Evolutionary conservation across 1,140 invertebrate genomes (phyloP).

Genomic region (Zophobas atratus): DNA sequence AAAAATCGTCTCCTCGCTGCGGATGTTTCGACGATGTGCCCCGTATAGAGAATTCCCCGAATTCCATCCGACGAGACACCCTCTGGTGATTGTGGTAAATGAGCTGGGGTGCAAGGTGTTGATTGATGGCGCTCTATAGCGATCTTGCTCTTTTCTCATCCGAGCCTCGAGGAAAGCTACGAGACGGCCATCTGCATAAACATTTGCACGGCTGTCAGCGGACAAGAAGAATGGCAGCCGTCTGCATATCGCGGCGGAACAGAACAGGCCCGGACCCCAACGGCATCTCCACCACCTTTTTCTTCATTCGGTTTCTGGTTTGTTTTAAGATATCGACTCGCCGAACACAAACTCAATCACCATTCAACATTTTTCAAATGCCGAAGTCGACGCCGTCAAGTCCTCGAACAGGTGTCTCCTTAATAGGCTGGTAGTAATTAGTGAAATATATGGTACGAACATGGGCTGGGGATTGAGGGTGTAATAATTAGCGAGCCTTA

Average conservation of each 20-base stretch:
- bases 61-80: slow-evolving; percentile 23
- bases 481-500: too few relatives aligned
- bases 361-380: slow-evolving; percentile 19
- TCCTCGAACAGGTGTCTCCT: slow-evolving; percentile 23
- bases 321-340: slow-evolving; percentile 16
- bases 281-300: slow-evolving; percentile 32
- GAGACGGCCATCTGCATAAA: slow-evolving; percentile 61
- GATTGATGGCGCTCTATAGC: slow-evolving; percentile 53
- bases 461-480: not conserved
- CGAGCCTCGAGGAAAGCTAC: slow-evolving; percentile 47
- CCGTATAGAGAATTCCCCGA: slow-evolving; percentile 27
- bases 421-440: slow-evolving; percentile 24
- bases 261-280: slow-evolving; percentile 47
- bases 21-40: slow-evolving; percentile 4
- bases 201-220: slow-evolving; percentile 62
- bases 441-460: slow-evolving; percentile 20
- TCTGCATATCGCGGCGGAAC: slow-evolving; percentile 52
- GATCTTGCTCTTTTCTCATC: slow-evolving; percentile 48
- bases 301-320: slow-evolving; percentile 20
- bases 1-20: slow-evolving; percentile 10
- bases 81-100: slow-evolving; percentile 51
- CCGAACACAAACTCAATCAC: slow-evolving; percentile 27
- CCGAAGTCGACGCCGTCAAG: not conserved
- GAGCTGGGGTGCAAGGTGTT: slow-evolving; percentile 55
- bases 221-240: slow-evolving; percentile 59